Evolutionary conservation across 2,113 vertebrate genomes (phyloP).

Genomic region (Entomyzon cyanotis): DNA sequence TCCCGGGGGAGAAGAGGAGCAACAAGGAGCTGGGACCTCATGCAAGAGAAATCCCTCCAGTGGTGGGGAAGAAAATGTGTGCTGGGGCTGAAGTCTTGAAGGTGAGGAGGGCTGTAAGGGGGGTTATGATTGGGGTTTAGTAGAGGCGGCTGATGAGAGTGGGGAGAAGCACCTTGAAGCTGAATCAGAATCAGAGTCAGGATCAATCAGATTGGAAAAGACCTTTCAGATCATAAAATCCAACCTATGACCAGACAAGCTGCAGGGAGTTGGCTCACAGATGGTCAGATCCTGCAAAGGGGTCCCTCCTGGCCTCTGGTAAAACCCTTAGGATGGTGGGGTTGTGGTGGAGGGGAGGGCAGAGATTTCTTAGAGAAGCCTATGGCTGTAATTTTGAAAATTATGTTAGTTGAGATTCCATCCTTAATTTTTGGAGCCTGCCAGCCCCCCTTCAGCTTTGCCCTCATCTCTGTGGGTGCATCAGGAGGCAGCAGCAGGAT

Average conservation of each 20-base stretch:
- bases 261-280: background rate
- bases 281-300: background rate
- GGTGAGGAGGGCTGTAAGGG: background rate
- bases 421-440: background rate
- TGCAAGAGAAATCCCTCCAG: background rate
- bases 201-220: background rate
- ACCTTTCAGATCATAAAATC: background rate
- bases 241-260: rapidly evolving
- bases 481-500: background rate
- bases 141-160: background rate
- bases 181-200: background rate
- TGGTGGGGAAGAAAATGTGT: background rate
- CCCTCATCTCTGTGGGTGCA: background rate
- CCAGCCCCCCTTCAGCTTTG: background rate
- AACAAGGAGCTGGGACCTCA: background rate
- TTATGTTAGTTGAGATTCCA: background rate
- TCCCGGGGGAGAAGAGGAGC: background rate
- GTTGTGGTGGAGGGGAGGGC: too few relatives aligned
- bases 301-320: background rate
- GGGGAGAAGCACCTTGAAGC: background rate
- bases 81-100: background rate
- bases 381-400: background rate
- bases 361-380: background rate
- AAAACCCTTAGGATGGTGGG: background rate
- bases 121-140: background rate